Conservation (phyloP, 64 coral and sea anemone genomes). For the Platygyra sinensis region DNA sequence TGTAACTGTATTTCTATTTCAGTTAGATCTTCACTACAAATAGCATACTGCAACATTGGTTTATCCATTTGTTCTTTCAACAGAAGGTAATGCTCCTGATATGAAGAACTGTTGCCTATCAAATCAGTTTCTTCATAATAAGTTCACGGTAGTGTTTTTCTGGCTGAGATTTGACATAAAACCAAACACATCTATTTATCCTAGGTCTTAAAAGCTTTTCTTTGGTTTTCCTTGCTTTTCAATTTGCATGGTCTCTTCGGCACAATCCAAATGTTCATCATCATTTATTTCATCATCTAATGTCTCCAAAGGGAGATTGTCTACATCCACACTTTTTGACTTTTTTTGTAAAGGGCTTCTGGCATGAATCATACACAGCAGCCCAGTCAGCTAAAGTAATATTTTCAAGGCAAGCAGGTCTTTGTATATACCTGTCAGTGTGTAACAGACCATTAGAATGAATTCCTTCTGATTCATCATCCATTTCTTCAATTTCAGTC, state of each 20-base stretch:
- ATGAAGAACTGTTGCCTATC: conserved; percentile 22
- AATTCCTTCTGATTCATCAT: too few species aligned
- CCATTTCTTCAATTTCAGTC: too few species aligned
- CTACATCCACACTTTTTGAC: too few species aligned
- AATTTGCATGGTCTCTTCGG: background rate
- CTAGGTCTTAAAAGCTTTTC: background rate
- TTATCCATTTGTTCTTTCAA: background rate
- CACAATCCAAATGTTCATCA: conserved; percentile 2
- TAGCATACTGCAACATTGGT: conserved; percentile 36
- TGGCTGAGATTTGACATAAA: background rate
- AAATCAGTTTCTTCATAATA: conserved; percentile 38
- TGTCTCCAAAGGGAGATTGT: too few species aligned
- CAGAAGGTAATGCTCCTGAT: background rate
- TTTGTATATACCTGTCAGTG: conserved; percentile 33
- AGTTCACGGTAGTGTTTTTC: conserved; percentile 45
- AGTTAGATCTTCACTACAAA: background rate
- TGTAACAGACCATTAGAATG: too few species aligned
- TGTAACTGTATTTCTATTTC: background rate
- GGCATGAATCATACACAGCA: conserved; percentile 69
- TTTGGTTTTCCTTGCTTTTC: background rate
- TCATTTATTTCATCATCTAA: background rate
- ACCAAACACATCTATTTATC: conserved; percentile 23
- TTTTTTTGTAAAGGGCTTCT: too few species aligned
- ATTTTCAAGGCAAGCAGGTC: conserved; percentile 44
- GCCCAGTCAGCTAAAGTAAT: conserved; percentile 67